phyloP scores from a whole-genome alignment of 1,140 invertebrate species.

The Calycopis cecrops region DNA sequence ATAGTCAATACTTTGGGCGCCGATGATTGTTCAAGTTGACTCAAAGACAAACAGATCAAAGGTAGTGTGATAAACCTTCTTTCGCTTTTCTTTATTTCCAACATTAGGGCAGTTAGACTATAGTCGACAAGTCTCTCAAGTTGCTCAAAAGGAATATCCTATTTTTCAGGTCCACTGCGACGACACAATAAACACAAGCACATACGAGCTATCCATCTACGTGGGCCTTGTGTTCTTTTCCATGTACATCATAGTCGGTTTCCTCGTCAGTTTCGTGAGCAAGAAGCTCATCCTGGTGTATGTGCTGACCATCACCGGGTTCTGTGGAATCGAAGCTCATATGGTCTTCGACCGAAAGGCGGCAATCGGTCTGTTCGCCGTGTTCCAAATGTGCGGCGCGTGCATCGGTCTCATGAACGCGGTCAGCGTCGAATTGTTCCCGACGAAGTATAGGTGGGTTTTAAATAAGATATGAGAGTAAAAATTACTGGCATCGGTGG shows the following conservation, averaged over 20 bases:
- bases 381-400: no score
- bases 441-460: slow-evolving; percentile 62
- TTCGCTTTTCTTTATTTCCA: no score
- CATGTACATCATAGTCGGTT: slow-evolving; percentile 61
- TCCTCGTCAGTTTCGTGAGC: no score
- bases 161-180: slow-evolving; percentile 42
- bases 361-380: slow-evolving; percentile 54
- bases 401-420: slow-evolving; percentile 67
- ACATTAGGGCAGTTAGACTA: no score
- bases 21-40: no score
- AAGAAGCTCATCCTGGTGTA: slow-evolving; percentile 51
- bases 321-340: slow-evolving; percentile 45
- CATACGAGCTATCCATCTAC: slow-evolving; percentile 61
- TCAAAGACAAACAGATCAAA: no score
- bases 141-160: no score
- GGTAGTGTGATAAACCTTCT: no score
- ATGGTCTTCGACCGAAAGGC: slow-evolving; percentile 38
- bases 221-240: slow-evolving; percentile 62
- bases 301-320: slow-evolving; percentile 40
- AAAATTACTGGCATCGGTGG: no score
- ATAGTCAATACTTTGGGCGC: no score
- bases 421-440: slow-evolving; percentile 61
- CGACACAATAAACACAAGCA: slow-evolving; percentile 55
- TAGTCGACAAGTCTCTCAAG: no score
- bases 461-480: no score